Evolutionary conservation across 2,113 vertebrate species (phyloP).

Genomic region (Oryzias celebensis): DNA sequence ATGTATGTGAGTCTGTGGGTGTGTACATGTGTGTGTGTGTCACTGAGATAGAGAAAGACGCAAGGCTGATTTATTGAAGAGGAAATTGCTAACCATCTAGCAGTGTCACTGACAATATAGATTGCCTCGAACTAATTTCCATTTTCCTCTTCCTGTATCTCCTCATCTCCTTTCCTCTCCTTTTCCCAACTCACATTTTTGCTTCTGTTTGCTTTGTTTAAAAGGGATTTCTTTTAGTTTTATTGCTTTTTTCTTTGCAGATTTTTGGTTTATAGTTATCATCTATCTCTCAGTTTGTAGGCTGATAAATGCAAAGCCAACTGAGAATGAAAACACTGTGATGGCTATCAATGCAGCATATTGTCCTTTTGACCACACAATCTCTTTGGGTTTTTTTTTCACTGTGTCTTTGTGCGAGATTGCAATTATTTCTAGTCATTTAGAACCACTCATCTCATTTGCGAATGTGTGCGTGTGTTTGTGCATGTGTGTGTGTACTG

Average conservation of each 20-base stretch:
- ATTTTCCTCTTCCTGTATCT: slow-evolving; percentile 56
- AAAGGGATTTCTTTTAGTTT: not conserved
- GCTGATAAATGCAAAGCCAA: slow-evolving; percentile 38
- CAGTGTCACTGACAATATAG: slow-evolving; percentile 72
- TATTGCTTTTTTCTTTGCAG: not conserved
- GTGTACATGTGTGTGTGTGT: slow-evolving; percentile 29
- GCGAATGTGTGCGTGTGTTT: slow-evolving; percentile 4
- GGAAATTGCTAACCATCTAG: slow-evolving; percentile 77
- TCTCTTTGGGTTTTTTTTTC: slow-evolving; percentile 41
- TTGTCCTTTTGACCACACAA: slow-evolving; percentile 39
- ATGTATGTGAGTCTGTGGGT: slow-evolving; percentile 37
- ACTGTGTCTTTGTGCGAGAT: slow-evolving; percentile 29
- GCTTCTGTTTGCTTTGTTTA: not conserved
- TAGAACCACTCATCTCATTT: slow-evolving; percentile 41
- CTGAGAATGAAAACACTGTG: slow-evolving; percentile 31
- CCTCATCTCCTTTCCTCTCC: slow-evolving; percentile 17
- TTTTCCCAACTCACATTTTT: not conserved
- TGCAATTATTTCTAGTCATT: slow-evolving; percentile 22
- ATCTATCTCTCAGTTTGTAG: not conserved
- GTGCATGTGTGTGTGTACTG: not conserved
- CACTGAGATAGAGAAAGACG: slow-evolving; percentile 54
- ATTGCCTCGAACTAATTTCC: slow-evolving; percentile 67
- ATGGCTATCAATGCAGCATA: slow-evolving; percentile 47
- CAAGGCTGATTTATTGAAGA: slow-evolving; percentile 74
- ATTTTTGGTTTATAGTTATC: not conserved